Conservation (phyloP, 2,888 invertebrate genomes). For the Acanthacorydalis orientalis region DNA sequence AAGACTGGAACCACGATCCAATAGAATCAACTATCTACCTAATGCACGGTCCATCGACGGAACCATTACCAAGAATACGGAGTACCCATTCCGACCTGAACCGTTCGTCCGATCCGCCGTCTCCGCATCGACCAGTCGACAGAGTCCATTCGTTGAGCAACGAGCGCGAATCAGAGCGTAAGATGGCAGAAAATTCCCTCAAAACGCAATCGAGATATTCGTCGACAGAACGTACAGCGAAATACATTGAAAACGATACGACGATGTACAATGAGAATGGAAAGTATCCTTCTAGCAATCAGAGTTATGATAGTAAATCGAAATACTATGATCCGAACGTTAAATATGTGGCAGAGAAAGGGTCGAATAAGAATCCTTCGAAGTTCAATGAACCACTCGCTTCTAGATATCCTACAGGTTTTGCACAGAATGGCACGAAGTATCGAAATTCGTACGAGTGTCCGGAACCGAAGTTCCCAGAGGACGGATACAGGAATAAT, state of each 20-base stretch:
- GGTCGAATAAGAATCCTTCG: not conserved
- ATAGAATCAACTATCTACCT: constrained; percentile 37
- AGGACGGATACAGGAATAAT: not conserved
- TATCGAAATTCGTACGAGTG: not conserved
- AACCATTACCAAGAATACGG: constrained; percentile 28
- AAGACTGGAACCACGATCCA: constrained; percentile 55
- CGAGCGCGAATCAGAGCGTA: not conserved
- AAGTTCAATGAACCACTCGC: not conserved
- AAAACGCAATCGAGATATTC: constrained; percentile 5
- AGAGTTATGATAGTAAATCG: constrained; percentile 3
- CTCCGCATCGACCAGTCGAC: constrained; percentile 21
- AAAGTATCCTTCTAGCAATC: constrained; percentile 2
- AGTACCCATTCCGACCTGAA: constrained; percentile 19
- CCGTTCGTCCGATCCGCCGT: constrained; percentile 20
- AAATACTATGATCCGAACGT: not conserved
- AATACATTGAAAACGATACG: constrained; percentile 2
- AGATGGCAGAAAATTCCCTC: constrained; percentile 1
- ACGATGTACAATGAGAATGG: constrained; percentile 5
- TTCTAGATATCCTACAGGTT: too few relatives aligned
- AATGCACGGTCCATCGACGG: constrained; percentile 39
- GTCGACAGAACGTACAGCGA: constrained; percentile 1
- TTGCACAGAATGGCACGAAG: not conserved
- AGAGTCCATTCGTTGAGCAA: constrained; percentile 12
- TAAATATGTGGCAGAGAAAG: not conserved
- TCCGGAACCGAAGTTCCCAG: not conserved